A percentile compares a stretch with the other conserved stretches of the same genome.
These are phyloP conservation scores for Drosophila tani DNA, from an alignment of 1,140 invertebrate genomes.

Conservation along the genomic window DNA sequence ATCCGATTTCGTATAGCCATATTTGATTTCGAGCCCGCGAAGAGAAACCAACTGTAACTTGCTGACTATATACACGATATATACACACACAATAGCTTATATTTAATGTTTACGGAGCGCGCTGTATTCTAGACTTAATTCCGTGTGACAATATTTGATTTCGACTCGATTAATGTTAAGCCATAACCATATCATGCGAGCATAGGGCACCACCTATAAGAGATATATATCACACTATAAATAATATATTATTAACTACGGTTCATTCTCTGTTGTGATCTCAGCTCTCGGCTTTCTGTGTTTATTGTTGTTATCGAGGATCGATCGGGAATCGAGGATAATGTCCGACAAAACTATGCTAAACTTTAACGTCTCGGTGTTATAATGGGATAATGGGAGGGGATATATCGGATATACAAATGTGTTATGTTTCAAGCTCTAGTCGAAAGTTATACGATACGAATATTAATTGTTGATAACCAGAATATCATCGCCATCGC, in stretches of 20 bases:
- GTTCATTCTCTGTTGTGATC: conserved; percentile 58
- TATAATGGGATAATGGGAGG: neutral
- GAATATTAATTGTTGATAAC: conserved; percentile 49
- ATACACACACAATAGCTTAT: conserved; percentile 28
- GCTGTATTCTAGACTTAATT: conserved; percentile 30
- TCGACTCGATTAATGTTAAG: conserved; percentile 35
- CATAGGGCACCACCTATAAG: conserved; percentile 59
- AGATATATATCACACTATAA: conserved; percentile 23
- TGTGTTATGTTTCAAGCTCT: conserved; percentile 38
- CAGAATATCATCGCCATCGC: conserved; percentile 15
- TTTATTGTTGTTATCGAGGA: conserved; percentile 44
- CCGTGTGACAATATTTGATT: conserved; percentile 15
- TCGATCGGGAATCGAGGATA: too few species aligned
- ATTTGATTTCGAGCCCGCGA: conserved; percentile 37
- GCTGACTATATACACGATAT: conserved; percentile 65
- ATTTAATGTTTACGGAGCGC: neutral
- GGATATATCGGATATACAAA: conserved; percentile 10
- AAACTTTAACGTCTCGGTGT: conserved; percentile 38
- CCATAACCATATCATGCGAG: conserved; percentile 44
- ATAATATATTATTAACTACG: conserved; percentile 14
- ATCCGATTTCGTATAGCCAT: conserved; percentile 63
- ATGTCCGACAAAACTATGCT: conserved; percentile 24
- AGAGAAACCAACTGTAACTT: conserved; percentile 60
- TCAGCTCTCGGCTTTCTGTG: conserved; percentile 64
- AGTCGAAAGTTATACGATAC: conserved; percentile 26